Evolutionary conservation across 2,888 invertebrate genomes (phyloP), one percentile per base, ranked within the genome.

Genomic region (Stramonita haemastoma): DNA sequence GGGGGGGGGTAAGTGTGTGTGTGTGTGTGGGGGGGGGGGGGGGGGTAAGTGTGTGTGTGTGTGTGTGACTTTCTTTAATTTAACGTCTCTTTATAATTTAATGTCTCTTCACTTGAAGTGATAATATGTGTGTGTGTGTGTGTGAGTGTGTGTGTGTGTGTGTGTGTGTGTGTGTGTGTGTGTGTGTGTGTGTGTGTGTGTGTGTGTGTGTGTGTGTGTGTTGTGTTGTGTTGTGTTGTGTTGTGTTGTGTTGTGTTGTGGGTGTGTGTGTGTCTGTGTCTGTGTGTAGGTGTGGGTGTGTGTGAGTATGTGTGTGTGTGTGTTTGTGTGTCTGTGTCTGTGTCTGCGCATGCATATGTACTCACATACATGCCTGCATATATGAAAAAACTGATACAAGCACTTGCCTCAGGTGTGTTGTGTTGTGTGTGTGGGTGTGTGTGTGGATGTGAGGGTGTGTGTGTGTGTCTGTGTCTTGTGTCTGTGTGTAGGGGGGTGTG

Each of bases 21-120:
- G 79, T 77, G 32, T 79, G 32, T 79, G 32, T 79, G 32, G 19
- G 19, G 11, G 19, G 19, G 19, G 19, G 19, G 11, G 26, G 11
- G 79, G 11, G 79, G 11, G 79, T 46, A 26, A 46, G 84, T 46
- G 84, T 84, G 84, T 46, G 84, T 84, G 84, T 46, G 56, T 84
- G 84, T 84, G 84, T 84, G 84, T 84, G 84, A 46, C 29, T 15
- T 13, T 17, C 32, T 79, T 29, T 32, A 79, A n/a, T 26, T 8
- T n/a, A 26, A 26, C 32, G 26, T 26, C 13, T 29, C 26, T 29
- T 29, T 79, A 11, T 79, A 79, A 79, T 79, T 32, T 26, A 79
- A 32, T 15, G 17, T 60, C 17, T 60, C 8, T 60, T 60, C 17
- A 15, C 17, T 17, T 13, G 8, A 8, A 26, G 70, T 26, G 26